These are phyloP conservation scores for Calyptommatus sinebrachiatus DNA, from an alignment of 2,113 vertebrate species.

Conservation along the genomic window DNA sequence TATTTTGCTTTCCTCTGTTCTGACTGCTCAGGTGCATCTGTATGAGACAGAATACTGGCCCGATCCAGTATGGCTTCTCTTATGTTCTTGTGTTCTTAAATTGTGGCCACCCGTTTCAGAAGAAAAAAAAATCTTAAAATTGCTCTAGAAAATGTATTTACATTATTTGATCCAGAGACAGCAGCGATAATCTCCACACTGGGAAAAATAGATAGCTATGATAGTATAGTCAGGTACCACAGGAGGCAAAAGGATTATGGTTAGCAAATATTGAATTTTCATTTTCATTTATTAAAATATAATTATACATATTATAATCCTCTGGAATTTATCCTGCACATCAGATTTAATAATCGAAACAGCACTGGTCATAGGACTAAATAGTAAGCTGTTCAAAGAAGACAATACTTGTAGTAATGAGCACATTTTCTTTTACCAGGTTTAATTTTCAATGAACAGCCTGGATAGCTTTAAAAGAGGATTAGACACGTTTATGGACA, in stretches of 20 bases:
- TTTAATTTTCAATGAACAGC: not conserved
- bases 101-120: not conserved
- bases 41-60: no score
- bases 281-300: not conserved
- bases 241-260: not conserved
- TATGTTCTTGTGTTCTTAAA: no score
- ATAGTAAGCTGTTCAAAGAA: conserved; percentile 9
- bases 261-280: not conserved
- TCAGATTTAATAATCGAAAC: not conserved
- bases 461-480: no score
- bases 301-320: not conserved
- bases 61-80: no score
- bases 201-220: not conserved
- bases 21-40: no score
- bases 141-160: not conserved
- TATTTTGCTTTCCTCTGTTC: no score
- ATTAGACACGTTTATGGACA: no score
- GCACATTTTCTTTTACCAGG: not conserved
- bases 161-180: not conserved
- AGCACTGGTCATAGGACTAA: rapidly evolving
- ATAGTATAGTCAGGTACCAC: not conserved
- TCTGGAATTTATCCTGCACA: not conserved
- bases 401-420: rapidly evolving
- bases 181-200: not conserved
- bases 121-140: not conserved